Percentiles rank a stretch among this genome's conserved stretches.
Evolutionary conservation across 2,888 invertebrate genomes (phyloP).

Genomic region (Meta bourneti): DNA sequence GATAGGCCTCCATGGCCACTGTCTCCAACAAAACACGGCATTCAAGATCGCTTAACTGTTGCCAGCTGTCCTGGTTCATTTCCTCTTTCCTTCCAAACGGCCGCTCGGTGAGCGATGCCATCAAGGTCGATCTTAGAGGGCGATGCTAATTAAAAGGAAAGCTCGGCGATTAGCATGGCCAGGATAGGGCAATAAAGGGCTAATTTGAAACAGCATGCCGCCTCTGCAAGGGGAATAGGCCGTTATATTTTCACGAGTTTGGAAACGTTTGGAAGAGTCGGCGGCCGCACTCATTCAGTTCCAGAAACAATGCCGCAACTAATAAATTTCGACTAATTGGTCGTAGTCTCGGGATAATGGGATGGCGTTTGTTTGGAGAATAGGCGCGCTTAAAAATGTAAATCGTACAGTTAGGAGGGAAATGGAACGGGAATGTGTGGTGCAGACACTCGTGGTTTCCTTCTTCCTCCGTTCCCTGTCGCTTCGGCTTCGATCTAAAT

Average conservation of each 20-base stretch:
- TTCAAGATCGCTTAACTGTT: constrained; percentile 57
- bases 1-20: neutral
- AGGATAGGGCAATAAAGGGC: constrained; percentile 67
- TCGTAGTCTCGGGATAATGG: constrained; percentile 51
- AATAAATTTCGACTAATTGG: constrained; percentile 63
- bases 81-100: constrained; percentile 43
- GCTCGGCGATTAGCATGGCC: constrained; percentile 59
- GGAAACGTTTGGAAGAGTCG: constrained; percentile 44
- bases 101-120: constrained; percentile 4
- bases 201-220: constrained; percentile 58
- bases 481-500: neutral
- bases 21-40: constrained; percentile 54
- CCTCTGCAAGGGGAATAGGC: constrained; percentile 32
- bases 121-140: constrained; percentile 47
- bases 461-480: neutral
- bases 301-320: constrained; percentile 49
- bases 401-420: constrained; percentile 29
- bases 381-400: constrained; percentile 51
- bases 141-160: constrained; percentile 68
- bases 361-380: constrained; percentile 49
- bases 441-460: constrained; percentile 37
- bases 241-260: constrained; percentile 67
- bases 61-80: constrained; percentile 41
- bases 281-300: constrained; percentile 15
- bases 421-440: constrained; percentile 34